Base-by-base conservation (phyloP, 2,888 invertebrate species). In the Danaus chrysippus region DNA sequence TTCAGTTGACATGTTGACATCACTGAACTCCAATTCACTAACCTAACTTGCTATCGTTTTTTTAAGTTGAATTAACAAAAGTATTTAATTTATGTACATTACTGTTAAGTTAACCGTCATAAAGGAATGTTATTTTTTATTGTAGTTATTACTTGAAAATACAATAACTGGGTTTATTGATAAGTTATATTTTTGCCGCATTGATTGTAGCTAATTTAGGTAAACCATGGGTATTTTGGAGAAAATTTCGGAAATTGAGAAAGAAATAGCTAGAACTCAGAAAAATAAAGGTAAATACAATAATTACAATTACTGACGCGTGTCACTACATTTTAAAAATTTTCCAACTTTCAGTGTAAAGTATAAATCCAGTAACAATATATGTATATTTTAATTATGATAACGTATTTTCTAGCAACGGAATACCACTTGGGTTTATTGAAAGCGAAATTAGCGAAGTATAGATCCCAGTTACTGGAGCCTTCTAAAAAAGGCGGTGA, bases 231-330 rank as follows among this genome's bases (percentile, higher is more conserved):
- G 99, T 75, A 99, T 99, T 82, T 91, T 99, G 70, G 99, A 99
- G 79, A 99, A 98, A 93, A 99, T 99, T 86, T 95, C 97, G 6
- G 99, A 99, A 92, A 99, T 99, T 70, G 99, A 99, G 84, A 96
- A 95, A 79, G 99, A 99, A 94, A 99, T 99, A 70, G 96, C 98
- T 13, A 93, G 98, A 73, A 99, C 99, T 15, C 99, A 99, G 83
- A 99, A 99, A 89, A 99, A 99, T 91, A 99, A 99, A 95, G 99
- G 98, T 98, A 78, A 71, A 12, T 71, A 61, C 19, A 12, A 11
- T 17, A 42, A 46, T 43, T n/a, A 53, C 59, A 23, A 49, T 56
- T 49, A 17, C 10, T 41, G 58, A 19, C 19, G 3, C 8, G 13
- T 49, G 12, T 17, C 13, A 56, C 15, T 19, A 23, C 9, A 10